These are phyloP conservation scores for Diplolepis rosae DNA, from an alignment of 2,888 invertebrate genomes.

Conservation along the genomic window DNA sequence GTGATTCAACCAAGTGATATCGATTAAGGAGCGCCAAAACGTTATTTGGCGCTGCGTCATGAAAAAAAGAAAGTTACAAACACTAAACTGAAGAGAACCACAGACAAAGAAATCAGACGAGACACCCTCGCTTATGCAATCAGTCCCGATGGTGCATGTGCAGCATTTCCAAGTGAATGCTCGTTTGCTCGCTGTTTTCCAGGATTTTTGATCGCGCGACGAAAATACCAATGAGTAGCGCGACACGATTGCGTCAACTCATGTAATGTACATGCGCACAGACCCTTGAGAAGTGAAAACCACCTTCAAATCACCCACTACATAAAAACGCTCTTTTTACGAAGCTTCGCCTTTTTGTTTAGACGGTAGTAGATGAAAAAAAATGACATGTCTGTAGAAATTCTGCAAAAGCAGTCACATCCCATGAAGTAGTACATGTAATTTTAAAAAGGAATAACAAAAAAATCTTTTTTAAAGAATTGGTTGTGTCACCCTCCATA, in stretches of 20 bases:
- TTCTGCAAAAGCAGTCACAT: too few species aligned
- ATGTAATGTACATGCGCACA: slow-evolving; percentile 34
- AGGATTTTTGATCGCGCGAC: slow-evolving; percentile 48
- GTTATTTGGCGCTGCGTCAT: slow-evolving; percentile 18
- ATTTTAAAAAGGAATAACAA: too few species aligned
- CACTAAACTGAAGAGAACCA: not conserved
- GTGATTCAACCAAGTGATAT: slow-evolving; percentile 18
- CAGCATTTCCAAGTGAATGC: slow-evolving; percentile 17
- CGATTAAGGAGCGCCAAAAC: slow-evolving; percentile 27
- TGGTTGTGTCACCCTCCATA: too few species aligned
- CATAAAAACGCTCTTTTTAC: slow-evolving; percentile 39
- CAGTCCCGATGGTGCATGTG: slow-evolving; percentile 18
- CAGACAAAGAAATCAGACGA: not conserved
- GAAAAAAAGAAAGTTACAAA: slow-evolving; percentile 26
- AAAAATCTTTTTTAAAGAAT: too few species aligned
- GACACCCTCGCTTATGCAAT: slow-evolving; percentile 27
- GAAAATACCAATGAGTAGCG: slow-evolving; percentile 51
- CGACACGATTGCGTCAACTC: slow-evolving; percentile 35
- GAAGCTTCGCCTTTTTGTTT: slow-evolving; percentile 33
- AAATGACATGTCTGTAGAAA: not conserved
- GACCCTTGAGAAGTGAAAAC: slow-evolving; percentile 61
- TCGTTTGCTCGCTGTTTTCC: slow-evolving; percentile 41
- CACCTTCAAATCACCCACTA: slow-evolving; percentile 41
- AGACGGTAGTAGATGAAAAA: not conserved
- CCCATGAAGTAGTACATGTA: too few species aligned